Base-by-base conservation (phyloP, 2,888 invertebrate genomes). In the Thecocarcelia acutangulata region DNA sequence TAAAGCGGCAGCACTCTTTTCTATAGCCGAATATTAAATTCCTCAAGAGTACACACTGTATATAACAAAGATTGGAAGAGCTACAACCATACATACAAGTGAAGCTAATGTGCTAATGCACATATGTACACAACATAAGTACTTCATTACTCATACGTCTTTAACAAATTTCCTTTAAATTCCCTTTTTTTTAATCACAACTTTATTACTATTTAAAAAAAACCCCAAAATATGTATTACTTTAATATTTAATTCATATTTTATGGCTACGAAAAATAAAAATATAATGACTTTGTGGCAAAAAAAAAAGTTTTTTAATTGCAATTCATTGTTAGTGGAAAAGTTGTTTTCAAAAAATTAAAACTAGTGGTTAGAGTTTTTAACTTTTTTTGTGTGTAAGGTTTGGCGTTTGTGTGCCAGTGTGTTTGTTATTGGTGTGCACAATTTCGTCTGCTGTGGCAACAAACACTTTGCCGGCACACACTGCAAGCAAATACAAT, bases 251-350 rank as follows among this genome's bases (percentile, higher is more conserved):
- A 48, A 40, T 64, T 59, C 37, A 63, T 40, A 54, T 50, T 69
- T 50, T 33, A 8, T 61, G 28, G 19, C n/a, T 17, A 46, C 42
- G 40, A 9, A 46, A 61, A 46, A 11, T 40, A 61, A 15, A 69
- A 54, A 19, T 75, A 61, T 70, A 75, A 80, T 72, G 64, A 80
- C 24, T 70, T 75, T 70, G 40, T 19, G 13, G 37, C 21, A 44
- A 33, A 33, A 8, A 52, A 40, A 52, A 75, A 80, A 76, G 17
- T 66, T 80, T 80, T 79, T 76, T 75, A 80, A 80, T 80, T 80
- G 80, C 70, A 48, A 80, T 80, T 80, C 75, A 76, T 80, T 80
- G 80, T 80, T 80, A 66, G 44, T 42, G 46, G 63, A 58, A 78
- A 78, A 66, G 46, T 75, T 56, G 19, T 3, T 40, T 9, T 33